Evolutionary conservation across 2,888 invertebrate species (phyloP), one percentile per base, ranked within the genome.

Genomic region (Drosophila mimica): DNA sequence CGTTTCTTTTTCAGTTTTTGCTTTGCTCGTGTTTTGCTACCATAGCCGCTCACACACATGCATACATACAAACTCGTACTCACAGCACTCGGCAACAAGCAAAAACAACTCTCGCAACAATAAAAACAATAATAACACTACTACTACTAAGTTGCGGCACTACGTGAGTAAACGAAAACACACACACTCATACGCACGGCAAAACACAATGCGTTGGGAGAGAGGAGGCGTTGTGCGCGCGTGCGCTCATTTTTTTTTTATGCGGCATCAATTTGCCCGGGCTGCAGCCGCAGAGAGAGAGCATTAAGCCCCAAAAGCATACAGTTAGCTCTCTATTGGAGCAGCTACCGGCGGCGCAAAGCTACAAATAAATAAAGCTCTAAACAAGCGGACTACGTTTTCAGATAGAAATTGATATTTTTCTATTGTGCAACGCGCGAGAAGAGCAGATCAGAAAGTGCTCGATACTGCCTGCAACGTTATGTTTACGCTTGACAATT

Each of bases 1-100:
- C 72, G 68, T 77, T 81, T 81, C 79, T 72, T 79, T 79, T 88
- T 88, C 72, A 70, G 71, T 76, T 83, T 86, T 83, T 81, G 82
- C 89, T 90, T 90, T 88, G 76, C 75, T 84, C 78, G 76, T 85
- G 85, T 89, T 87, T 91, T 82, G 83, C 81, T 89, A 85, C 75
- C 77, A 64, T 72, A 74, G 73, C 81, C 75, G 76, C 73, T 73
- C 61, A 52, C 80, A 73, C 33, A 65, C 38, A 67, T 31, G 58
- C 58, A 57, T 57, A 56, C 51, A 52, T 20, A 60, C 30, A 52
- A 65, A 74, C 66, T 69, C 73, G 53, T 68, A 76, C 76, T 67
- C 75, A 78, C 70, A 86, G 81, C 70, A 86, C 76, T 86, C 81
- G 81, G 79, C 85, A 89, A 88, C 82, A 89, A 87, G 82, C 82